These are phyloP conservation scores for Rallus crepitans DNA, from an alignment of 2,797 vertebrate genomes.

Conservation along the genomic window DNA sequence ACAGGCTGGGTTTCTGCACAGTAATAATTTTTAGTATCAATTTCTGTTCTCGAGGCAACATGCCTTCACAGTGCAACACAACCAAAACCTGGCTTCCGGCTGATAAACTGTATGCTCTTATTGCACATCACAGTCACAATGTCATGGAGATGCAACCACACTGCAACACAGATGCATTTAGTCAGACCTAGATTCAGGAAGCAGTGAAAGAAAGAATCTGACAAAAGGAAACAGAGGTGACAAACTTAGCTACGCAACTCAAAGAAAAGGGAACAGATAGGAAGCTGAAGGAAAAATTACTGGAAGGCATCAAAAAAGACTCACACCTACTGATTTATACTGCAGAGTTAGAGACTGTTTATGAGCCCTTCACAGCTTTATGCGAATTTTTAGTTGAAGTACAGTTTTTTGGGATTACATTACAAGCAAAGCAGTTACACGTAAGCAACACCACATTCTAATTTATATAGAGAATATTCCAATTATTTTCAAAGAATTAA, in stretches of 20 bases:
- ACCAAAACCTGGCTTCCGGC: not conserved
- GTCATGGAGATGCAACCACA: not conserved
- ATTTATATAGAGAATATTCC: not conserved
- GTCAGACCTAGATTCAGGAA: not conserved
- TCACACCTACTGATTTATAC: rapidly evolving
- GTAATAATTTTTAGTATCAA: not conserved
- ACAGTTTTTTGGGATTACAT: not conserved
- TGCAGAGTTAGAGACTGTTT: rapidly evolving
- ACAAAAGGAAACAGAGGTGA: not conserved
- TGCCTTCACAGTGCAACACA: not conserved
- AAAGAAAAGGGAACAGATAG: not conserved
- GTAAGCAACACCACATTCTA: not conserved
- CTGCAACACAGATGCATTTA: not conserved
- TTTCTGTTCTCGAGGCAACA: not conserved
- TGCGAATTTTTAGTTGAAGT: not conserved
- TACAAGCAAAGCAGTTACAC: not conserved
- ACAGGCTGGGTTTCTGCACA: not conserved
- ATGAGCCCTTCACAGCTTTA: not conserved
- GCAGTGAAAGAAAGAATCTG: not conserved
- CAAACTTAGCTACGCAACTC: not conserved
- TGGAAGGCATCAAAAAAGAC: not conserved
- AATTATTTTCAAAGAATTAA: not conserved
- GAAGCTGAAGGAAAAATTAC: not conserved
- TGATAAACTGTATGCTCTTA: not conserved
- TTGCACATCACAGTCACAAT: not conserved